Conservation (phyloP, 1,140 invertebrate genomes). For the Scaptomyza montana region DNA sequence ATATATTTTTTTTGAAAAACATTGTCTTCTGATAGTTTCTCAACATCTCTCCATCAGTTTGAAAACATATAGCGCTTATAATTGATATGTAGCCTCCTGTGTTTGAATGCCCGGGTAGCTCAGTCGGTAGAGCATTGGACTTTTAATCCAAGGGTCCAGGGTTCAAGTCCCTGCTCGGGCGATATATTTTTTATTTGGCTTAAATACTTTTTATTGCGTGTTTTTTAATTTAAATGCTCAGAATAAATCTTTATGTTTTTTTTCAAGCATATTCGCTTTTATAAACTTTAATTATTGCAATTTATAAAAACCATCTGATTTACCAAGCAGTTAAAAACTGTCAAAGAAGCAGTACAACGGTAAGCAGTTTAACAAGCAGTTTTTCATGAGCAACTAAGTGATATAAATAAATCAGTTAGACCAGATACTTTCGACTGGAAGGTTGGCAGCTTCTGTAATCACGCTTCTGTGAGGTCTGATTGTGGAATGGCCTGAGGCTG, state of each 20-base stretch:
- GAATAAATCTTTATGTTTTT: background rate
- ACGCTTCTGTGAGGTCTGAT: conserved; percentile 95
- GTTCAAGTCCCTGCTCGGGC: conserved; percentile 92
- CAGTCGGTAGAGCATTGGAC: conserved; percentile 91
- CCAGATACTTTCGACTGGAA: conserved; percentile 87
- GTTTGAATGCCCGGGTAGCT: conserved; percentile 87
- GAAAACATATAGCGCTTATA: background rate
- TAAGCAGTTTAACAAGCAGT: conserved; percentile 20
- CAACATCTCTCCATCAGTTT: background rate
- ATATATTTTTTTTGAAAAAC: too few species aligned
- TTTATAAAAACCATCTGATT: background rate
- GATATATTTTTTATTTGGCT: conserved; percentile 53
- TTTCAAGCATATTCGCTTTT: too few species aligned
- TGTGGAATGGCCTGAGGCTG: conserved; percentile 94
- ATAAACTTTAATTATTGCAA: too few species aligned
- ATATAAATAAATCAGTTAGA: background rate
- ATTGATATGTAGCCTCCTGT: background rate
- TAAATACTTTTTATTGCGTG: background rate
- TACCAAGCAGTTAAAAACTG: background rate
- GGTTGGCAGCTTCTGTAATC: conserved; percentile 96
- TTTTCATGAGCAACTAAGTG: background rate
- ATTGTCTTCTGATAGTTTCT: background rate
- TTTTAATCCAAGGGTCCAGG: conserved; percentile 92
- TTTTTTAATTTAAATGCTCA: background rate
- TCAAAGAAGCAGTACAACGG: background rate